These are phyloP conservation scores for Pseudolycoriella hygida DNA, from an alignment of 2,888 invertebrate species.

Conservation along the genomic window DNA sequence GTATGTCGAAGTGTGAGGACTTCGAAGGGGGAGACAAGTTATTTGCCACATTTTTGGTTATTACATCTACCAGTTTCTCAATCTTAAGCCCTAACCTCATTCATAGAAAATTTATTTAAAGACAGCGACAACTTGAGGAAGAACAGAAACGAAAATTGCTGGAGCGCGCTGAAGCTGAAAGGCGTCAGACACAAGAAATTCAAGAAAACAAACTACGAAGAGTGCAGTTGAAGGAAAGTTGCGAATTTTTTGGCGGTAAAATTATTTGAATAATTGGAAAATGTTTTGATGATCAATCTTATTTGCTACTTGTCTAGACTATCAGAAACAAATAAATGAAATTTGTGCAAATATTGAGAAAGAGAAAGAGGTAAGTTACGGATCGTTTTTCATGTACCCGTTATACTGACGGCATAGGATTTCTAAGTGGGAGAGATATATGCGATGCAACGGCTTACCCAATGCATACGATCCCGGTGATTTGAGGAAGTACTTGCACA, in stretches of 20 bases:
- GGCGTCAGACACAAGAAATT: constrained; percentile 24
- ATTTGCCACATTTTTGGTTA: no score
- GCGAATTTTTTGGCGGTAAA: constrained; percentile 19
- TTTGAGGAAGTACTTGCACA: constrained; percentile 26
- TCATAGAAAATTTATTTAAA: no score
- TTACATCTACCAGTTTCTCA: no score
- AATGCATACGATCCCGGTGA: constrained; percentile 26
- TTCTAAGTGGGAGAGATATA: constrained; percentile 24
- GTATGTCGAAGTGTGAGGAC: no score
- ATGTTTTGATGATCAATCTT: background rate
- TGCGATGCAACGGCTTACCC: constrained; percentile 29
- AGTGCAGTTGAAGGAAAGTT: constrained; percentile 23
- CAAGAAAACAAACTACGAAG: constrained; percentile 24
- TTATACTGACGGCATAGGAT: background rate
- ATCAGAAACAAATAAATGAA: constrained; percentile 19
- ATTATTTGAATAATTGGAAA: background rate
- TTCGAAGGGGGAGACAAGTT: no score
- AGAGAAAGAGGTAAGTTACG: constrained; percentile 14
- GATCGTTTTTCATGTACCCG: background rate
- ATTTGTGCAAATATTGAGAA: constrained; percentile 20
- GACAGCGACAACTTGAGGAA: constrained; percentile 25
- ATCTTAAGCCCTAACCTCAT: no score
- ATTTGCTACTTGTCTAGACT: constrained; percentile 7
- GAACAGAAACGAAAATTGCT: constrained; percentile 25
- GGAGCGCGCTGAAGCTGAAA: constrained; percentile 26